Base-by-base conservation (phyloP, 2,797 vertebrate species). In the Rallus crepitans region DNA sequence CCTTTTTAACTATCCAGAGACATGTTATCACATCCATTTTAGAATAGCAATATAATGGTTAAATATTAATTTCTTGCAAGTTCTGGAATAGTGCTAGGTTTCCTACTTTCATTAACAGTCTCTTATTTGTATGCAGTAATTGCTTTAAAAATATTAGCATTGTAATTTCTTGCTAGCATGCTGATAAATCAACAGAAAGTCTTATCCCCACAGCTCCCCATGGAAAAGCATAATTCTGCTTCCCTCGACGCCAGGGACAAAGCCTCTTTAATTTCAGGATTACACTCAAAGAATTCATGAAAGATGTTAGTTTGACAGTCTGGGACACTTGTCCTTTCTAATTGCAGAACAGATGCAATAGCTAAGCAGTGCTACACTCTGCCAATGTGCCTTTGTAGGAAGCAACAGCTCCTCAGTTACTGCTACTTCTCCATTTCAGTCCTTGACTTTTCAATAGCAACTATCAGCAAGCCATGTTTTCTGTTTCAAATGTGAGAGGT, bases 61-160 rank as follows among this genome's bases (percentile, higher is more conserved):
- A 97, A 98, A 97, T 97, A 97, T 97, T 98, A 95, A 95, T 97
- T 97, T 96, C 91, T 95, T 96, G 31, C 53, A 95, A 97, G 87
- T 96, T 97, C 93, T 87, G 63, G 73, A 84, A 80, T 28, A 96
- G 73, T 60, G 52, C 27, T 85, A 70, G 27, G 40, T 69, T 96
- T 96, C 92, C 82, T 79, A 33, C 94, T 97, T 96, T 90, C 95
- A 97, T 96, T 95, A 97, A 83, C 93, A 94, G 82, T 90, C 52
- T 92, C 95, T 92, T 97, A 96, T 94, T 96, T 96, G 90, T 84
- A 71, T 91, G 65, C 91, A 96, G 81, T 90, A 96, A 93, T 93
- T 96, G 89, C 93, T 95, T 95, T 73, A 83, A 97, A 97, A 97
- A 93, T 86, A 97, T 52, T 87, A 94, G 94, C 87, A 92, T 42